Base-by-base conservation (phyloP, 2,888 invertebrate species). In the Drosophila crucigera region DNA sequence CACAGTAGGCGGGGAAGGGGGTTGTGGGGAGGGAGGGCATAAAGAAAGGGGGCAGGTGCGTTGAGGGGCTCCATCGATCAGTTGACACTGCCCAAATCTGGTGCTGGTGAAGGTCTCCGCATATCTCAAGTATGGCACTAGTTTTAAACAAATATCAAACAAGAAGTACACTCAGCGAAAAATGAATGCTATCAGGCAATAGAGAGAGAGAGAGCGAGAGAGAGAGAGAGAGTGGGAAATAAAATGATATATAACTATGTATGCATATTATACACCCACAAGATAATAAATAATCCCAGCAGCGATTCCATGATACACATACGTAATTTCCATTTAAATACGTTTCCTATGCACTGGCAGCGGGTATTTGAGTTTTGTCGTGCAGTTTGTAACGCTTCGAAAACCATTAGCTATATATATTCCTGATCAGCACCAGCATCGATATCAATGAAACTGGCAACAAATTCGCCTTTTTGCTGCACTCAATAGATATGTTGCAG, bases 71-170 rank as follows among this genome's bases (percentile, higher is more conserved):
- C 56, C 54, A 49, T 56, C 59, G 75, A 55, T 28, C 76, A 67
- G 80, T 78, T 73, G 77, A 68, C 52, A 75, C 71, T 64, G 68
- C 80, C 86, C 89, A 88, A 85, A 88, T 84, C 74, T 79, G 83
- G 72, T 59, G 66, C 41, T 16, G 28, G 56, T 56, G 60, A 77
- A 83, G 82, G 76, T 82, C 81, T 78, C 9, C 28, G 28, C 39
- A 28, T 37, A 14, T 56, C 56, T 56, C 33, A 16, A 16, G 9
- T 33, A 5, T 4, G n/a, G 28, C 30, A 14, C n/a, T 22, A 54
- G 68, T 63, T 68, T 61, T 33, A 0, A n/a, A 30, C 31, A 37
- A 49, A 49, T 31, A 35, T 28, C 37, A 52, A 22, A 31, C 53
- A 53, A 41, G 52, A 63, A 65, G 53, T 55, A 54, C 33, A 54